These are phyloP conservation scores for Tragelaphus imberbis DNA, from an alignment of 2,113 vertebrate species.

Conservation along the genomic window DNA sequence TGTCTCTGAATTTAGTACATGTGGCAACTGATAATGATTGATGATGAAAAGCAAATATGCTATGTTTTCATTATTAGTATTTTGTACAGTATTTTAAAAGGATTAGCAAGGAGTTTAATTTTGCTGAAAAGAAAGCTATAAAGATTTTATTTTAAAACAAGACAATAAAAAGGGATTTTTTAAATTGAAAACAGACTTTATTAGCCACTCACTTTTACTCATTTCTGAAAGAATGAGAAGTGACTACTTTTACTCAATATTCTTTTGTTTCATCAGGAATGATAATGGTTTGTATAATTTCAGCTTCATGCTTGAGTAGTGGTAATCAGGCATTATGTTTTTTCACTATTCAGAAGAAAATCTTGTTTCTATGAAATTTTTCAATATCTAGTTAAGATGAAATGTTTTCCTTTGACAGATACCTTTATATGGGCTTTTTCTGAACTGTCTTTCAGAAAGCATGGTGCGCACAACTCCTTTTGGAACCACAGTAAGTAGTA, in stretches of 20 bases:
- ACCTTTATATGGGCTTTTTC: not conserved
- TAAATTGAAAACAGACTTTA: not conserved
- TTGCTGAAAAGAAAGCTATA: not conserved
- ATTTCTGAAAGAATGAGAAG: not conserved
- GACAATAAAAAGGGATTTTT: not conserved
- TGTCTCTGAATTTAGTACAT: not conserved
- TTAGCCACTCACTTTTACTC: not conserved
- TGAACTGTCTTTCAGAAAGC: not conserved
- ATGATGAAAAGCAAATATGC: not conserved
- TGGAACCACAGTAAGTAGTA: not conserved
- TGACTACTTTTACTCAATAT: not conserved
- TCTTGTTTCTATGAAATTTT: not conserved
- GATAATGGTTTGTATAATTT: not conserved
- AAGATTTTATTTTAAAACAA: not conserved
- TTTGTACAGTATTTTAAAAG: not conserved
- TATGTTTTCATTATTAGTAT: not conserved
- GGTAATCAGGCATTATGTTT: not conserved
- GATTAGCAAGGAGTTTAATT: not conserved
- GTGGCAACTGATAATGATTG: not conserved
- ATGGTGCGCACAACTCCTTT: not conserved
- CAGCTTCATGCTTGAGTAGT: not conserved
- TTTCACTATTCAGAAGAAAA: not conserved
- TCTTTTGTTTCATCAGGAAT: not conserved
- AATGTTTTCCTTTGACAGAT: not conserved
- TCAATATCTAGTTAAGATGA: not conserved